These are phyloP conservation scores for Poeciliopsis presidionis DNA, from an alignment of 2,797 vertebrate genomes.

Conservation along the genomic window DNA sequence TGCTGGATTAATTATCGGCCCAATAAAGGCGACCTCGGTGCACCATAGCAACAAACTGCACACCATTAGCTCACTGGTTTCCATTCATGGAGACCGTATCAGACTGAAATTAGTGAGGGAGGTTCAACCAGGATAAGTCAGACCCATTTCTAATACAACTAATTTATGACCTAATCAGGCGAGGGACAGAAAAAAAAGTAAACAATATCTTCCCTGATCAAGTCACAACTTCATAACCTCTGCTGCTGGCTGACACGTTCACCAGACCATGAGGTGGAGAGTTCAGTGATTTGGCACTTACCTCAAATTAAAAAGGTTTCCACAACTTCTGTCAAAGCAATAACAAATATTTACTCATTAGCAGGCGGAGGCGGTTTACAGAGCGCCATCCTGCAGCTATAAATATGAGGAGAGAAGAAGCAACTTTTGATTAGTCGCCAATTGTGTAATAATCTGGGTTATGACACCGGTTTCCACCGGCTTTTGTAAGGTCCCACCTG, in stretches of 20 bases:
- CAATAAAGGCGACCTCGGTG: neutral
- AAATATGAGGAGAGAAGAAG: neutral
- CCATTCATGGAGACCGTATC: neutral
- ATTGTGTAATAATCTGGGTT: constrained; percentile 3
- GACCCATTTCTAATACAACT: neutral
- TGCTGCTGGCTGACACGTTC: neutral
- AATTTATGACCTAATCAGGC: neutral
- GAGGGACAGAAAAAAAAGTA: neutral
- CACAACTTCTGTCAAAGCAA: neutral
- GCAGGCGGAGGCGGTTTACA: neutral
- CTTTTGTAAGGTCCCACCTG: neutral
- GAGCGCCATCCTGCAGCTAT: constrained; percentile 5
- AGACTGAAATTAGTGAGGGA: neutral
- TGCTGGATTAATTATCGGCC: constrained; percentile 20
- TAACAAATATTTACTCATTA: neutral
- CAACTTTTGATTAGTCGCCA: neutral
- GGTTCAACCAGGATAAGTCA: neutral
- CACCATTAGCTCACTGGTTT: neutral
- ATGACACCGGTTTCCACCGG: neutral
- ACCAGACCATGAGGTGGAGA: constrained; percentile 5
- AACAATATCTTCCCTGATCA: neutral
- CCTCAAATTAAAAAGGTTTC: neutral
- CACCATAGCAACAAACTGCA: neutral
- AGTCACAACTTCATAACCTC: neutral
- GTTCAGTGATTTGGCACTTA: neutral